Base-by-base conservation (phyloP, 1,140 invertebrate genomes). In the Ips typographus region DNA sequence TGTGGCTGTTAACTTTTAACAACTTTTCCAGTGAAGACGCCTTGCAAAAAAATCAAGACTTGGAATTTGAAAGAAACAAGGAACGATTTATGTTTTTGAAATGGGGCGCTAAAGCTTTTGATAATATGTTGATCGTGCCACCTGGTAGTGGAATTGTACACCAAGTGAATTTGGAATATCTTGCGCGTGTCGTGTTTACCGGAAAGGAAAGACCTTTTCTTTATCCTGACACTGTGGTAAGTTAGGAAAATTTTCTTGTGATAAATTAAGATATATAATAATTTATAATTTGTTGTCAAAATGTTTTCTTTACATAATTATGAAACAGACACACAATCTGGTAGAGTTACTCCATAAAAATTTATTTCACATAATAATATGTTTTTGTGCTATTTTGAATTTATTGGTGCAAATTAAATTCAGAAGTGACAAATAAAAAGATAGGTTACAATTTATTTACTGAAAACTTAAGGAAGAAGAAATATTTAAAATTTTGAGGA, bases 71-170 rank as follows among this genome's bases (percentile, higher is more conserved):
- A 79, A 88, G 98, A 70, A 99, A 99, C 81, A 92, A 92, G 76
- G 98, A 99, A 80, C 84, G 98, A 74, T 99, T 99, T 81, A 88
- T 90, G 68, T 99, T 99, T 81, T 82, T 98, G 1, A 98, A 98
- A 87, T 99, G 97, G 97, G 96, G 96, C 56, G 93, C 96, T 0
- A 93, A 93, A 78, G 94, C 95, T 0, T 94, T 99, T 72, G 84
- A 93, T 78, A 98, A 99, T 78, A 96, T 99, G 93, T 82, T 96
- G 74, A 98, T 99, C 70, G 94, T 99, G 5, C 98, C 98, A 38
- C 98, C 98, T 2, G 98, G 97, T 7, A 97, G 93, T 72, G 97
- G 98, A 5, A 99, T 99, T 71, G 94, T 98, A 0, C 98, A 99
- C 84, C 95, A 99, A 87, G 96, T 99, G 0, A 99, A 99, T 82